These are phyloP conservation scores for Dryocosmus kuriphilus DNA, from an alignment of 2,888 invertebrate genomes.

Conservation along the genomic window DNA sequence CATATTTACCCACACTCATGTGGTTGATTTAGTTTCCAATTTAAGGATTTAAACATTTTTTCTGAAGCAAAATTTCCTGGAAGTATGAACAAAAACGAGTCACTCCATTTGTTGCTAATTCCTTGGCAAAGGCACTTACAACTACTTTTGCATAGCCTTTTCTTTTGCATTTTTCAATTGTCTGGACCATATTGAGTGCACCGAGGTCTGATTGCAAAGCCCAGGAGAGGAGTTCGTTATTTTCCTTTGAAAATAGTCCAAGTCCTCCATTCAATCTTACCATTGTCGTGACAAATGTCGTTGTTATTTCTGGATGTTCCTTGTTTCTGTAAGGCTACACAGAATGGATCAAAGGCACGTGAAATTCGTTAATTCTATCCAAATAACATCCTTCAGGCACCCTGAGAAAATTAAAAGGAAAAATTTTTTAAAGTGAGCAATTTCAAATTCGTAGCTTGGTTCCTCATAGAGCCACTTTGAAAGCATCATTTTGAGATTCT, in stretches of 20 bases:
- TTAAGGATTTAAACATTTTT: slow-evolving; percentile 63
- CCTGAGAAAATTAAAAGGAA: too few relatives aligned
- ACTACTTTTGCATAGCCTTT: slow-evolving; percentile 74
- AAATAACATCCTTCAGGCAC: too few relatives aligned
- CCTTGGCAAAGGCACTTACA: slow-evolving; percentile 68
- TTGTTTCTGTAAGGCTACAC: slow-evolving; percentile 73
- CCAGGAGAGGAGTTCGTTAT: too few relatives aligned
- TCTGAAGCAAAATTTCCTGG: slow-evolving; percentile 69
- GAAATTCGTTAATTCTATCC: too few relatives aligned
- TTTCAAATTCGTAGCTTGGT: too few relatives aligned
- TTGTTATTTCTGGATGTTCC: slow-evolving; percentile 62
- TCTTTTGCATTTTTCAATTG: slow-evolving; percentile 68
- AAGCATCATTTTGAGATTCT: too few relatives aligned
- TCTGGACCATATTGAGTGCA: slow-evolving; percentile 72
- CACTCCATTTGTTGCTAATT: slow-evolving; percentile 70
- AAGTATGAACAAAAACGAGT: slow-evolving; percentile 68
- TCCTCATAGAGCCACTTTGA: too few relatives aligned
- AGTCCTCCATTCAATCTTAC: slow-evolving; percentile 71
- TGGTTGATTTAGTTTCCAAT: background rate
- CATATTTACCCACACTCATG: background rate
- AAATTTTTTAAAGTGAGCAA: too few relatives aligned
- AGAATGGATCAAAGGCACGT: too few relatives aligned
- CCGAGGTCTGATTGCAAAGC: slow-evolving; percentile 70
- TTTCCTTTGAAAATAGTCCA: slow-evolving; percentile 74
- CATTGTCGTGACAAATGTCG: slow-evolving; percentile 63